Conservation (phyloP, 2,797 vertebrate genomes). For the Astyanax mexicanus region DNA sequence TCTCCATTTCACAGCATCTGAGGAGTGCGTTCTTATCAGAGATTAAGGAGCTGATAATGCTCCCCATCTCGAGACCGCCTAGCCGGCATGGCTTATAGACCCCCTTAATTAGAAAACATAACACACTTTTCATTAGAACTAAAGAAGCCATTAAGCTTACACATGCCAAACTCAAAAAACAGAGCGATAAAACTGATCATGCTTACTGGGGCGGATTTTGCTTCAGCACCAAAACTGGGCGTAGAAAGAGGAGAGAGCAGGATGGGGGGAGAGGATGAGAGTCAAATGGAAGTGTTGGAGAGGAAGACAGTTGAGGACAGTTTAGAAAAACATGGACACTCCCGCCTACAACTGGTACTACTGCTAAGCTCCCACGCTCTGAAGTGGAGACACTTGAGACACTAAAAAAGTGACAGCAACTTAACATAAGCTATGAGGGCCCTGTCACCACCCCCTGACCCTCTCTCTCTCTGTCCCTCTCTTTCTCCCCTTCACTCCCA, state of each 20-base stretch:
- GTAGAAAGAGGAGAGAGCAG: no score
- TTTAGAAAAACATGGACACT: conserved; percentile 66
- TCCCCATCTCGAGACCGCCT: conserved; percentile 75
- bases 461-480: conserved; percentile 63
- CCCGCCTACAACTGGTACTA: conserved; percentile 63
- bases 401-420: conserved; percentile 84
- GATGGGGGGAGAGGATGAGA: no score
- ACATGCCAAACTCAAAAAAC: conserved; percentile 14
- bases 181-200: conserved; percentile 9
- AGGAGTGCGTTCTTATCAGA: conserved; percentile 80
- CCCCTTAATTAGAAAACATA: conserved; percentile 57
- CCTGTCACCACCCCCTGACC: conserved; percentile 61
- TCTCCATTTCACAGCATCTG: conserved; percentile 78
- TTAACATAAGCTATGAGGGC: conserved; percentile 78
- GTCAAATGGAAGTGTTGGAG: no score
- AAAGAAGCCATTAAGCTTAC: conserved; percentile 24
- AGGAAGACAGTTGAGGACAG: no score
- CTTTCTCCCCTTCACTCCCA: conserved; percentile 57
- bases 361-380: conserved; percentile 78
- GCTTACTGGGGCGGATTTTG: neutral
- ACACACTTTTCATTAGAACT: conserved; percentile 28
- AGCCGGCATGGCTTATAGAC: conserved; percentile 64
- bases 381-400: conserved; percentile 84
- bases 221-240: neutral
- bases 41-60: conserved; percentile 80